Conservation (phyloP, 2,888 invertebrate genomes). For the Watsonalla cultraria region DNA sequence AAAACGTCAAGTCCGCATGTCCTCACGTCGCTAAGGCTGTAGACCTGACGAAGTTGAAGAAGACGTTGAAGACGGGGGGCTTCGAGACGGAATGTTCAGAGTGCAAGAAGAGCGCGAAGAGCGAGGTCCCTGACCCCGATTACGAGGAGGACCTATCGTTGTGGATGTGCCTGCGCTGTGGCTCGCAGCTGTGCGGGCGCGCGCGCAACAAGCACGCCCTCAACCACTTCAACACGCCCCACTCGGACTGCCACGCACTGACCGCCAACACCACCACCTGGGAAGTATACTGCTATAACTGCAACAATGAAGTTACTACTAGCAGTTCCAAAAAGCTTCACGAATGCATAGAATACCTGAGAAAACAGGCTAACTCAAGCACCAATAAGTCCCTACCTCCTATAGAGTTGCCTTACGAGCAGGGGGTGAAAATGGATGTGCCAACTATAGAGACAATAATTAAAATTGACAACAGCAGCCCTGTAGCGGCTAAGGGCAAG, state of each 20-base stretch:
- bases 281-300: slow-evolving; percentile 89
- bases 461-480: slow-evolving; percentile 23
- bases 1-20: slow-evolving; percentile 81
- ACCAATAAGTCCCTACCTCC: slow-evolving; percentile 52
- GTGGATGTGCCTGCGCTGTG: slow-evolving; percentile 92
- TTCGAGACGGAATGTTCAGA: slow-evolving; percentile 77
- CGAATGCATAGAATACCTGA: slow-evolving; percentile 86
- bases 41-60: slow-evolving; percentile 80
- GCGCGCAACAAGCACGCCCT: slow-evolving; percentile 84
- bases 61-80: slow-evolving; percentile 73
- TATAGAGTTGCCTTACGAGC: slow-evolving; percentile 50
- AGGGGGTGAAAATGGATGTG: slow-evolving; percentile 42
- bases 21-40: slow-evolving; percentile 84
- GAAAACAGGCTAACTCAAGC: slow-evolving; percentile 70
- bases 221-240: slow-evolving; percentile 85
- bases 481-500: slow-evolving; percentile 42
- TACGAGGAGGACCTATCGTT: slow-evolving; percentile 74
- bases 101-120: slow-evolving; percentile 74
- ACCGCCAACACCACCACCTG: slow-evolving; percentile 85
- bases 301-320: slow-evolving; percentile 83
- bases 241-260: slow-evolving; percentile 86
- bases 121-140: slow-evolving; percentile 62
- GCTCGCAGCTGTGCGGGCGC: slow-evolving; percentile 86
- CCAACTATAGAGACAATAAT: slow-evolving; percentile 40
- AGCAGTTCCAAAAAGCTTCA: slow-evolving; percentile 82